Conservation (phyloP, 2,888 invertebrate species). For the Electrophaes corylata region DNA sequence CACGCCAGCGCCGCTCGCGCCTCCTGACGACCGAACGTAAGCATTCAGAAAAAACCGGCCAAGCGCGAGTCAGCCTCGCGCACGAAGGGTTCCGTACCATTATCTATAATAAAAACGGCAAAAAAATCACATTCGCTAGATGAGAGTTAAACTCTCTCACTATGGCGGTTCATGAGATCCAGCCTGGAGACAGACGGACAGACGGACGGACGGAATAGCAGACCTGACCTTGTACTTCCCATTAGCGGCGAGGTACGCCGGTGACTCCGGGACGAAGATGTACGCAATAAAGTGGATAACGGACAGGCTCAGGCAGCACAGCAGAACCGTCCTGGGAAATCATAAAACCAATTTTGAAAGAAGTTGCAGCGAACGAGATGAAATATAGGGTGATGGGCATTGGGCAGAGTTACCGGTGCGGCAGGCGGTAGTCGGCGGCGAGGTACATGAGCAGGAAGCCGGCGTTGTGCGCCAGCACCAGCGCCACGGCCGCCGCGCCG, state of each 20-base stretch:
- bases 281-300: constrained; percentile 55
- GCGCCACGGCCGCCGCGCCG: constrained; percentile 64
- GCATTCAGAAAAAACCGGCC: too few species aligned
- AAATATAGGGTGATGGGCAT: background rate
- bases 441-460: constrained; percentile 69
- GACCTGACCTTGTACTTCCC: constrained; percentile 54
- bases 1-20: constrained; percentile 59
- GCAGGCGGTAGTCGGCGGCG: constrained; percentile 55
- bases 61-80: too few species aligned
- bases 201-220: background rate
- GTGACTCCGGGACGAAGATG: constrained; percentile 65
- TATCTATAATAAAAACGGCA: too few species aligned
- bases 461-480: constrained; percentile 62
- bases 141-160: too few species aligned
- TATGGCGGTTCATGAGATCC: too few species aligned
- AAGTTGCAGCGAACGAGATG: background rate
- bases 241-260: constrained; percentile 63
- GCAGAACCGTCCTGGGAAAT: constrained; percentile 53
- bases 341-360: background rate
- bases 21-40: constrained; percentile 46
- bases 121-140: too few species aligned
- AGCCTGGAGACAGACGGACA: too few species aligned
- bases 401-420: constrained; percentile 49
- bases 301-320: constrained; percentile 58
- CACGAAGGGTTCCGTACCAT: too few species aligned